phyloP scores from a whole-genome alignment of 2,797 vertebrate genomes.

The Cottoperca gobio region DNA sequence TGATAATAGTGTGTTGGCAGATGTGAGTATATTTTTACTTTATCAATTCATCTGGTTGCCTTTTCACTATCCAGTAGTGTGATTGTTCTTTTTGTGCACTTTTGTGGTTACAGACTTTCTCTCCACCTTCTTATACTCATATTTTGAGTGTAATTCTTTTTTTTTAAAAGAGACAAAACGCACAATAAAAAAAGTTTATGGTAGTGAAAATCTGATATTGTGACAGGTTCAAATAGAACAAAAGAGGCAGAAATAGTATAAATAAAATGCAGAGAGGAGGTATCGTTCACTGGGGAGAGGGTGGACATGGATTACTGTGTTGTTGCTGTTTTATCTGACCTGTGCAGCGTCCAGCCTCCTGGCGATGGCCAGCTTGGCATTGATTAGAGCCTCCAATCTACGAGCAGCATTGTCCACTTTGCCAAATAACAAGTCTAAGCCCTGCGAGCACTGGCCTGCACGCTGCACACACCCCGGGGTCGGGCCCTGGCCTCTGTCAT shows the following conservation, averaged over 20 bases:
- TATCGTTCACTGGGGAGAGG: slow-evolving; percentile 10
- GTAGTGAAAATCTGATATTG: no score
- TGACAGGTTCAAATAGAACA: neutral
- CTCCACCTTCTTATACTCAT: no score
- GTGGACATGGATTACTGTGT: slow-evolving; percentile 31
- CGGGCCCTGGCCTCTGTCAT: slow-evolving; percentile 77
- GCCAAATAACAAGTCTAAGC: slow-evolving; percentile 93
- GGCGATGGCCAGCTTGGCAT: slow-evolving; percentile 95
- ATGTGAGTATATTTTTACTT: no score
- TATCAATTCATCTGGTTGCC: no score
- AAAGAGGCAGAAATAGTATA: neutral
- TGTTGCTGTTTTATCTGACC: slow-evolving; percentile 80
- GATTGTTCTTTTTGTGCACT: no score
- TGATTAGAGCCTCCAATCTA: slow-evolving; percentile 95
- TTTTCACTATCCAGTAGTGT: no score
- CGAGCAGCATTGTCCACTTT: slow-evolving; percentile 95
- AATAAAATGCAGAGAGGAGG: neutral
- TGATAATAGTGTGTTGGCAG: no score
- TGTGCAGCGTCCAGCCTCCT: slow-evolving; percentile 97
- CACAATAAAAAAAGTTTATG: no score
- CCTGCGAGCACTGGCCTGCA: slow-evolving; percentile 94
- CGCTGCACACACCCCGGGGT: slow-evolving; percentile 85
- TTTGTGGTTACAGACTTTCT: no score
- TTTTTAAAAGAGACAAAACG: no score
- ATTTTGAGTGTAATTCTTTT: no score